Evolutionary conservation across 2,797 vertebrate genomes (phyloP).

Genomic region (Decapterus maruadsi): DNA sequence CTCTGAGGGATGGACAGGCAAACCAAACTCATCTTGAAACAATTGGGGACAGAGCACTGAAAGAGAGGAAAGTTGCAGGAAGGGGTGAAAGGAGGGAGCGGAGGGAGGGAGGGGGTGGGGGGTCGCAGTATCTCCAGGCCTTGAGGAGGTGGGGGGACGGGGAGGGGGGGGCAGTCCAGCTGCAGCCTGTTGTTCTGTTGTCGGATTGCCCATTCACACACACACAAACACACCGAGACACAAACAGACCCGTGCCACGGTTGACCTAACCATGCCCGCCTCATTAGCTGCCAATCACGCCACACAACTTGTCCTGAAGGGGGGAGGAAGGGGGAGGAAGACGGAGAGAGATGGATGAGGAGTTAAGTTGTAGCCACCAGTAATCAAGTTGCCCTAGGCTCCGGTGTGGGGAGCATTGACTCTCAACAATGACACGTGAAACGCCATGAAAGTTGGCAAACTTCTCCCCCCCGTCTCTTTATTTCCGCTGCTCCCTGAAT

Average conservation of each 20-base stretch:
- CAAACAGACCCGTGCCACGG: slow-evolving; percentile 72
- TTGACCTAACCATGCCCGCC: slow-evolving; percentile 74
- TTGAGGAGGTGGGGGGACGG: slow-evolving; percentile 11
- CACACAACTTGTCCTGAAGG: slow-evolving; percentile 44
- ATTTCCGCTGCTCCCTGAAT: slow-evolving; percentile 21
- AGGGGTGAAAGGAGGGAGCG: slow-evolving; percentile 40
- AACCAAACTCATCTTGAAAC: slow-evolving; percentile 86
- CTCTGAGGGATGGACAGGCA: slow-evolving; percentile 74
- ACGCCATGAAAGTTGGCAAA: slow-evolving; percentile 31
- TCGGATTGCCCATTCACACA: slow-evolving; percentile 60
- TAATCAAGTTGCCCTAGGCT: slow-evolving; percentile 47
- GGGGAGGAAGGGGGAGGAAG: slow-evolving; percentile 29
- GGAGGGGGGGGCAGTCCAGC: slow-evolving; percentile 63
- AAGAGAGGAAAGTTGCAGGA: slow-evolving; percentile 65
- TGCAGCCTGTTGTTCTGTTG: slow-evolving; percentile 72
- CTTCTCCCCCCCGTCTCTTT: slow-evolving; percentile 18
- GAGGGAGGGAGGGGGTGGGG: slow-evolving; percentile 19
- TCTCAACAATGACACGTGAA: slow-evolving; percentile 25
- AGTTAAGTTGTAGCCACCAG: slow-evolving; percentile 63
- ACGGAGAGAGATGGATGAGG: slow-evolving; percentile 48
- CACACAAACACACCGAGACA: slow-evolving; percentile 54
- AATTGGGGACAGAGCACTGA: slow-evolving; percentile 69
- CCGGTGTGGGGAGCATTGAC: slow-evolving; percentile 23
- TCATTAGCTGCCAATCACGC: slow-evolving; percentile 84
- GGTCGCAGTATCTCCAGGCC: slow-evolving; percentile 47